A percentile compares a stretch with the other conserved stretches of the same genome.
phyloP scores from a whole-genome alignment of 2,888 invertebrate genomes.

The Dicyrtoma fusca region DNA sequence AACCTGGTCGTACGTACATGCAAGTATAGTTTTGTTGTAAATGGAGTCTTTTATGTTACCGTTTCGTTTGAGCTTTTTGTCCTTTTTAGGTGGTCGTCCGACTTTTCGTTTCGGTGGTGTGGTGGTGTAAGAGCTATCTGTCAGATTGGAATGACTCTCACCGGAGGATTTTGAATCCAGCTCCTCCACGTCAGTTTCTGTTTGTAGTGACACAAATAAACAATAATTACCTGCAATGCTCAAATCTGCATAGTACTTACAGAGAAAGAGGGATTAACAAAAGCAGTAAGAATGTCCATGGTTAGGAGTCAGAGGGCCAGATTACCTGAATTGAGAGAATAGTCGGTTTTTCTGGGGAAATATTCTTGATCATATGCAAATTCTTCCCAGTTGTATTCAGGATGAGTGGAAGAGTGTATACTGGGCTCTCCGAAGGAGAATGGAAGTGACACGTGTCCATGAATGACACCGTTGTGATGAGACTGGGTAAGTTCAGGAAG shows the following conservation, averaged over 20 bases:
- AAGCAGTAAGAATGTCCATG: too few relatives aligned
- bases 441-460: constrained; percentile 17
- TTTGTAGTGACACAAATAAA: background rate
- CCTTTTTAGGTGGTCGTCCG: constrained; percentile 56
- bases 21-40: too few relatives aligned
- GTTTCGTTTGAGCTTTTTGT: constrained; percentile 54
- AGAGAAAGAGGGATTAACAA: background rate
- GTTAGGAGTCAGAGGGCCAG: too few relatives aligned
- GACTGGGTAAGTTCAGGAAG: constrained; percentile 41
- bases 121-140: constrained; percentile 36
- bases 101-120: constrained; percentile 55
- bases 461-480: constrained; percentile 5
- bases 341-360: constrained; percentile 49
- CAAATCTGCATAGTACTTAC: background rate
- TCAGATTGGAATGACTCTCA: constrained; percentile 46
- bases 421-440: constrained; percentile 10
- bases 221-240: background rate
- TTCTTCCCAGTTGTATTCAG: constrained; percentile 51
- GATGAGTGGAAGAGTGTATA: constrained; percentile 24
- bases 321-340: constrained; percentile 53
- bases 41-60: constrained; percentile 39
- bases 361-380: constrained; percentile 49
- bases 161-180: constrained; percentile 53
- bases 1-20: too few relatives aligned
- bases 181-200: constrained; percentile 54